phyloP scores from a whole-genome alignment of 2,113 vertebrate species.

The Xyliphius kryptos region DNA sequence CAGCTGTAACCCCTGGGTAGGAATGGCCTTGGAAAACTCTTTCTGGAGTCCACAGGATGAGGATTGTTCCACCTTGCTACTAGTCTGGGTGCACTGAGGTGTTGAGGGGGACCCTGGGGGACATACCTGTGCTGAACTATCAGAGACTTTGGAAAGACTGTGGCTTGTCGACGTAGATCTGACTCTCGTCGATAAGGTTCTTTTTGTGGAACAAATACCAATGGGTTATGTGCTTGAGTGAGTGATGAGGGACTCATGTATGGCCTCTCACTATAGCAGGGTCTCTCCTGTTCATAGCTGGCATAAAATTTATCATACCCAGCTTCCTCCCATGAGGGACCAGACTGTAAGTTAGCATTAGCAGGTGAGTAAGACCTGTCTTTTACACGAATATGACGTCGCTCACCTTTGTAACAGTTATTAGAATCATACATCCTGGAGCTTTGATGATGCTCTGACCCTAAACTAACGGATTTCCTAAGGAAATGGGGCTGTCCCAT shows the following conservation, averaged over 20 bases:
- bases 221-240: slow-evolving; percentile 15
- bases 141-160: slow-evolving; percentile 57
- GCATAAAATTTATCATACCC: slow-evolving; percentile 48
- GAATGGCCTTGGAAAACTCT: too few species aligned
- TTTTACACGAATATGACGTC: slow-evolving; percentile 51
- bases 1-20: too few species aligned
- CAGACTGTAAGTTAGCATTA: slow-evolving; percentile 48
- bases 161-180: slow-evolving; percentile 57
- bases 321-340: slow-evolving; percentile 56
- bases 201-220: slow-evolving; percentile 47
- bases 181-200: slow-evolving; percentile 48
- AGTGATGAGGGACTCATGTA: slow-evolving; percentile 54
- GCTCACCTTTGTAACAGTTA: slow-evolving; percentile 60
- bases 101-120: slow-evolving; percentile 47
- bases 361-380: slow-evolving; percentile 54
- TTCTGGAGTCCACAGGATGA: too few species aligned
- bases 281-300: slow-evolving; percentile 53
- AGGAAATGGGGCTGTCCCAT: slow-evolving; percentile 55
- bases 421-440: slow-evolving; percentile 60
- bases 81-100: slow-evolving; percentile 48
- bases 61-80: too few species aligned
- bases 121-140: slow-evolving; percentile 56
- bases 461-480: slow-evolving; percentile 68
- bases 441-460: slow-evolving; percentile 64
- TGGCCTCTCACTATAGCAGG: slow-evolving; percentile 47